phyloP scores from a whole-genome alignment of 2,797 vertebrate genomes.

The Acipenser oxyrinchus region DNA sequence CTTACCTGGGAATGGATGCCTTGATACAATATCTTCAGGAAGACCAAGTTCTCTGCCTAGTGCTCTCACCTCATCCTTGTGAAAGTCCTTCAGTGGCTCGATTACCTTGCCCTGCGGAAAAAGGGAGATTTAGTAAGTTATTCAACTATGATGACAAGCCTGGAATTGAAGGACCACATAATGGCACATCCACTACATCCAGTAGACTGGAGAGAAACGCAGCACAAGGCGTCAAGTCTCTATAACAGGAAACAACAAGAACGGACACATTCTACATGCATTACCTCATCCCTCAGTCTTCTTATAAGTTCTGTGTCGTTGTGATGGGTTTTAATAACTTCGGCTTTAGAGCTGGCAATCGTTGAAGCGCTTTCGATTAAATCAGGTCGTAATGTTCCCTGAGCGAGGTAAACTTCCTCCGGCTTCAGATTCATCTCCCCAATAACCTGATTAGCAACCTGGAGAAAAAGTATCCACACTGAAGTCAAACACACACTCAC shows the following conservation, averaged over 20 bases:
- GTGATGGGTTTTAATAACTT: constrained; percentile 97
- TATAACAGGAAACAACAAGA: background rate
- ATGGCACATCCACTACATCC: constrained; percentile 7
- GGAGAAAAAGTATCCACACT: background rate
- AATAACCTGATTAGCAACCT: constrained; percentile 97
- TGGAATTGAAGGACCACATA: too few relatives aligned
- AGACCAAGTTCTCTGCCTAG: constrained; percentile 89
- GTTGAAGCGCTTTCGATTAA: constrained; percentile 95
- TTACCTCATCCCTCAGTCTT: constrained; percentile 90
- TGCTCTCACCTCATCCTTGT: constrained; percentile 94
- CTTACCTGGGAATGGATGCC: constrained; percentile 93
- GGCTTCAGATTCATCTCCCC: constrained; percentile 96
- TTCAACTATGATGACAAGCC: too few relatives aligned
- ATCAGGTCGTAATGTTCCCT: constrained; percentile 92
- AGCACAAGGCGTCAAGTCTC: background rate
- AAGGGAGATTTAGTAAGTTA: constrained; percentile 2
- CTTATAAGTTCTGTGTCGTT: constrained; percentile 97
- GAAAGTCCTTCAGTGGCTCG: constrained; percentile 95
- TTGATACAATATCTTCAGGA: constrained; percentile 87
- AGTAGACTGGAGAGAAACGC: constrained; percentile 9
- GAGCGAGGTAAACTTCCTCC: constrained; percentile 90
- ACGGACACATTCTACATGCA: background rate
- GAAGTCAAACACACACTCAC: too few relatives aligned
- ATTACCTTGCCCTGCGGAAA: constrained; percentile 85
- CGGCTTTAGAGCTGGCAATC: constrained; percentile 88